Evolutionary conservation across 2,888 invertebrate genomes (phyloP), one percentile per base, ranked within the genome.

Genomic region (Hirtodrosophila histrioides): DNA sequence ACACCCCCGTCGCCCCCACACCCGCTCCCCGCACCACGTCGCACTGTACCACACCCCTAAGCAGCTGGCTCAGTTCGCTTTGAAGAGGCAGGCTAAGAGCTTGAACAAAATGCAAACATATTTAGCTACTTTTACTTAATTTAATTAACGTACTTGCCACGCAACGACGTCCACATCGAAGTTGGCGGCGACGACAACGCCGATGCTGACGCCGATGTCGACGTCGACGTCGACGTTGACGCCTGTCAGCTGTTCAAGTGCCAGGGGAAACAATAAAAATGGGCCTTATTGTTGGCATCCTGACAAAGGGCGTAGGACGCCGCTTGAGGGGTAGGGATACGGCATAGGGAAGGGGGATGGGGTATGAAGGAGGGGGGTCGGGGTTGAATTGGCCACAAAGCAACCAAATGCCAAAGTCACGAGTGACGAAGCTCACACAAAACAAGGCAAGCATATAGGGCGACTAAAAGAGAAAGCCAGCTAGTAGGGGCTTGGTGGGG

Each of bases 71-170:
- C 31, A 53, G 54, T 43, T 60, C 45, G 6, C 45, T 60, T 68
- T 68, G 62, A 60, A 69, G 68, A 51, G 70, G 69, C 63, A 41
- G 17, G 17, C 2, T 10, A 39, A 49, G 46, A 43, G 58, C 41
- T 55, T 23, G 40, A 17, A 45, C 54, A 58, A 56, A 75, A 77
- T 72, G 78, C 86, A 86, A 81, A 86, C 81, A 86, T 81, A 88
- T 73, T 78, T 75, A 78, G 84, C 86, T 86, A 82, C 86, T 84
- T 84, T 84, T 85, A 87, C 70, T 88, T 84, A 84, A 84, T 84
- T 84, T 81, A 84, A 84, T 84, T 84, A 84, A 88, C 84, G 87
- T 72, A 70, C 82, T 64, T 69, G 70, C 78, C 88, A 70, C 69
- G 71, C 75, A 68, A 69, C 31, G 9, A 69, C 54, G 63, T 49